phyloP scores from a whole-genome alignment of 1,140 invertebrate genomes.

The Pseudoatta argentina region DNA sequence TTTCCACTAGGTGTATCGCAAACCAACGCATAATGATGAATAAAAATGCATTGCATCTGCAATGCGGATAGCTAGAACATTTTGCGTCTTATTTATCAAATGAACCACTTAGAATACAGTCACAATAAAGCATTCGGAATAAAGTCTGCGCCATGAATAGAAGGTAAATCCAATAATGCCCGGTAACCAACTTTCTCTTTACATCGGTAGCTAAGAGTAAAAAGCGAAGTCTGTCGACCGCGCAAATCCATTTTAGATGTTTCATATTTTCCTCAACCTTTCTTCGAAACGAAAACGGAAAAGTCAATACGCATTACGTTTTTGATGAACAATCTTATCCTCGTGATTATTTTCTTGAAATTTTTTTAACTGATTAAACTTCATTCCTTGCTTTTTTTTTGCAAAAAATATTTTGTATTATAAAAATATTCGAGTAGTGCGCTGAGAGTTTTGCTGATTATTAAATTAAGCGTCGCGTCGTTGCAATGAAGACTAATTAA shows the following conservation, averaged over 20 bases:
- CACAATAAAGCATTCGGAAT: slow-evolving; percentile 30
- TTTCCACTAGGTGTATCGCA: not conserved
- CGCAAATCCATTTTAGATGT: slow-evolving; percentile 52
- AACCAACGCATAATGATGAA: slow-evolving; percentile 5
- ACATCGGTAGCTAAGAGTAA: slow-evolving; percentile 37
- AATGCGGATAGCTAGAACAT: slow-evolving; percentile 6
- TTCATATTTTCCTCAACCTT: slow-evolving; percentile 44
- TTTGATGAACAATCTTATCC: slow-evolving; percentile 17
- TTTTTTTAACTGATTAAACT: not conserved
- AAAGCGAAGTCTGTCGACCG: slow-evolving; percentile 38
- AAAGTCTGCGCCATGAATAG: slow-evolving; percentile 29
- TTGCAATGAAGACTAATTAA: slow-evolving; percentile 34
- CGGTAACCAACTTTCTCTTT: slow-evolving; percentile 51
- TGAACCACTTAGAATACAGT: slow-evolving; percentile 26
- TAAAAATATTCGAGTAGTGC: not conserved
- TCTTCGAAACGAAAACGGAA: slow-evolving; percentile 35
- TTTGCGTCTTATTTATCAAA: slow-evolving; percentile 32
- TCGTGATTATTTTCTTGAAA: slow-evolving; percentile 3
- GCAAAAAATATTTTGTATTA: not conserved
- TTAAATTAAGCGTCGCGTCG: slow-evolving; percentile 12
- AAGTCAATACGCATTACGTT: slow-evolving; percentile 48
- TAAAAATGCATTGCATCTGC: slow-evolving; percentile 31
- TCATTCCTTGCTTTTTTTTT: not conserved
- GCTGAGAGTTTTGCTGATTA: not conserved
- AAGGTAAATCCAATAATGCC: slow-evolving; percentile 51